Conservation (phyloP, 1,140 invertebrate genomes). For the Formica selysi region DNA sequence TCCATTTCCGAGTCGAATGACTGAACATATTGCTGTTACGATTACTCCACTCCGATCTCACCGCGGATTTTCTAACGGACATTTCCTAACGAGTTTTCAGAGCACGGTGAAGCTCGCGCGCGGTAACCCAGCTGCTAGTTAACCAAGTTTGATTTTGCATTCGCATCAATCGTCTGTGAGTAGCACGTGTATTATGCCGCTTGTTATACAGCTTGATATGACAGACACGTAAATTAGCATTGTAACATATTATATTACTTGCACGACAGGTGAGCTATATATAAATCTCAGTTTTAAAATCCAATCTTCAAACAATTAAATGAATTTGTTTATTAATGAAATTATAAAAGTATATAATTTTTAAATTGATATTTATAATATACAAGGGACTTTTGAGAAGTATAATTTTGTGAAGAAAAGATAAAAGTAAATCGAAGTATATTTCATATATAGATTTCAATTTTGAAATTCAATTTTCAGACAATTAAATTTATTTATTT, state of each 20-base stretch:
- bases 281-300: constrained; percentile 14
- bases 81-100: constrained; percentile 54
- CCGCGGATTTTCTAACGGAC: constrained; percentile 41
- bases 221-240: constrained; percentile 6
- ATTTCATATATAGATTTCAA: background rate
- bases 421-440: too few species aligned
- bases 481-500: background rate
- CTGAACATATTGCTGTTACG: constrained; percentile 4
- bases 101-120: background rate
- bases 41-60: background rate
- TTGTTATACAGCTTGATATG: background rate
- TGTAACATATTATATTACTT: background rate
- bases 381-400: too few species aligned
- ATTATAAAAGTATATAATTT: background rate
- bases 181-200: background rate
- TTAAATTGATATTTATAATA: background rate
- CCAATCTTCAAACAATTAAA: background rate
- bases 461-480: background rate
- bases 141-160: constrained; percentile 20
- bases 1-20: constrained; percentile 33
- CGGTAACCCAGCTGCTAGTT: background rate
- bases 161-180: constrained; percentile 27
- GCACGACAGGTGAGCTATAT: background rate
- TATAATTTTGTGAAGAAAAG: background rate
- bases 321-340: background rate